A percentile compares a stretch with the other conserved stretches of the same genome.
phyloP scores from a whole-genome alignment of 1,140 invertebrate species.

The Colletes gigas region DNA sequence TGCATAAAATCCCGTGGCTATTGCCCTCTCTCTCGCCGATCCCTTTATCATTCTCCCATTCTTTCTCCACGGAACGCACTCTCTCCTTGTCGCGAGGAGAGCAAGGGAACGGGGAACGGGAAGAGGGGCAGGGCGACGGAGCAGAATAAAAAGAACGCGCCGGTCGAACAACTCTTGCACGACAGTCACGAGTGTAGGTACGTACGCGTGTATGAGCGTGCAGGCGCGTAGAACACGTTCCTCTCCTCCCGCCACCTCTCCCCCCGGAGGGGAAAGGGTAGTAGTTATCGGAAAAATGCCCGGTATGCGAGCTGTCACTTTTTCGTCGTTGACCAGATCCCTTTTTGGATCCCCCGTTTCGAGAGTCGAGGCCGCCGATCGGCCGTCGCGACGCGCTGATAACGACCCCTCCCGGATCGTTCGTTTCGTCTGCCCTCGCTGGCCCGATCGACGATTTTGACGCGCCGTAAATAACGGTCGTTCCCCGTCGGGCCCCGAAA shows the following conservation, averaged over 20 bases:
- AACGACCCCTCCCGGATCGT: too few species aligned
- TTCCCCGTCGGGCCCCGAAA: too few species aligned
- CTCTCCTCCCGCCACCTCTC: too few species aligned
- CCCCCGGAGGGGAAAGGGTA: constrained; percentile 20
- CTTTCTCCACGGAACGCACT: background rate
- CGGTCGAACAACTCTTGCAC: constrained; percentile 67
- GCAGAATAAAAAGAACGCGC: constrained; percentile 56
- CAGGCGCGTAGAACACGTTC: constrained; percentile 65
- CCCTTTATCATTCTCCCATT: constrained; percentile 39
- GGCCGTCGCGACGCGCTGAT: too few species aligned
- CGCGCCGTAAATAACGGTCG: too few species aligned
- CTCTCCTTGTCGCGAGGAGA: background rate
- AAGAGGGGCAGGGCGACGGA: background rate
- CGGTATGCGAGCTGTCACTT: constrained; percentile 49
- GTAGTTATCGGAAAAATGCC: constrained; percentile 60
- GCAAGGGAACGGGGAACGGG: constrained; percentile 7
- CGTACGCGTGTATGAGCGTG: constrained; percentile 60
- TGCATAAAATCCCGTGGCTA: too few species aligned
- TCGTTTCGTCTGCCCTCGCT: too few species aligned
- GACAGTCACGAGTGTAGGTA: constrained; percentile 63
- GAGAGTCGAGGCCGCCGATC: too few species aligned
- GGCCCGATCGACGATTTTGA: too few species aligned
- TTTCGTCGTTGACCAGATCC: constrained; percentile 26
- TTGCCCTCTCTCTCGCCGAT: constrained; percentile 8
- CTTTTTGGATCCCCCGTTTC: too few species aligned